Percentiles rank a stretch among this genome's conserved stretches.
phyloP scores from a whole-genome alignment of 1,140 invertebrate species.

The Papilio dardanus region DNA sequence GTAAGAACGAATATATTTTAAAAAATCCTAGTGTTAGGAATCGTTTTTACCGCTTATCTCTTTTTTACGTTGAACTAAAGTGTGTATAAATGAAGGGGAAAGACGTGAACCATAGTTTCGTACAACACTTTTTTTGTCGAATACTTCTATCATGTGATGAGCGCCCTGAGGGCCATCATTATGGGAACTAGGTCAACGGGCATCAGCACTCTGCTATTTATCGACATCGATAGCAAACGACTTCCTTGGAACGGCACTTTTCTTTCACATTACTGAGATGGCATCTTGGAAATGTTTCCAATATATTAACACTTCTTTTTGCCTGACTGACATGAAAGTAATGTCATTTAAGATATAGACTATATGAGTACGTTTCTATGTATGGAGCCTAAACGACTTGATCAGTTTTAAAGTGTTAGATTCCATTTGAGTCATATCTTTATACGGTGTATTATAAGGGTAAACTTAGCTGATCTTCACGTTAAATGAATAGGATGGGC shows the following conservation, averaged over 20 bases:
- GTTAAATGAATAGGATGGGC: no score
- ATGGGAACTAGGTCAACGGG: slow-evolving; percentile 27
- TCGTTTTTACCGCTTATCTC: not conserved
- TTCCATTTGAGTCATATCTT: no score
- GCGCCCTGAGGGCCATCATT: slow-evolving; percentile 18
- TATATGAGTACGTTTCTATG: not conserved
- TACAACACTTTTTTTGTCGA: not conserved
- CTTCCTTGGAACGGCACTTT: slow-evolving; percentile 25
- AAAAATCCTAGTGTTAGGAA: not conserved
- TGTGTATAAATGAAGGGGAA: not conserved
- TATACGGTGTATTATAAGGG: no score
- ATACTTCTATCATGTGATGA: not conserved
- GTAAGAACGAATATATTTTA: not conserved
- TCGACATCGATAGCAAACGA: slow-evolving; percentile 32
- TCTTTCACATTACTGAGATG: slow-evolving; percentile 14
- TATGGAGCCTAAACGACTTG: not conserved
- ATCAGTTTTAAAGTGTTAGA: not conserved
- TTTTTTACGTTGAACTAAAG: not conserved
- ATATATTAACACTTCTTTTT: not conserved
- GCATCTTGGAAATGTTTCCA: slow-evolving; percentile 3
- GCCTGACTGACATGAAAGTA: not conserved
- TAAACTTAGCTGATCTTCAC: no score
- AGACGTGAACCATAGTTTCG: not conserved
- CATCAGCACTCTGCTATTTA: slow-evolving; percentile 14
- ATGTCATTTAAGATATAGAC: not conserved